Conservation (phyloP, 2,888 invertebrate genomes). For the Sinhomidia bicolor region DNA sequence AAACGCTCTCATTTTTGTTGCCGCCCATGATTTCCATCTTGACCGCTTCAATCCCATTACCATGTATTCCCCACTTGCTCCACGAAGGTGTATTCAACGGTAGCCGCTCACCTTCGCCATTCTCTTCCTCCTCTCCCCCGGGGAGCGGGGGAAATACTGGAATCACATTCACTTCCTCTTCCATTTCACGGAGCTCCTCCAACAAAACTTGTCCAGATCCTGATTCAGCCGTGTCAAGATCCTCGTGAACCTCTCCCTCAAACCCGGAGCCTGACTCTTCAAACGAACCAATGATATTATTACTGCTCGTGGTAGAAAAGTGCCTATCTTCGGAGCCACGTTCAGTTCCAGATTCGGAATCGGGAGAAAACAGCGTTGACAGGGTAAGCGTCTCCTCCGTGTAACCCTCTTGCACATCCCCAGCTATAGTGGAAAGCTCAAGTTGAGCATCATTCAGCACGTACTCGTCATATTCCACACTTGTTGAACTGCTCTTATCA, state of each 20-base stretch:
- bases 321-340: neutral
- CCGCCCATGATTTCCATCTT: too few species aligned
- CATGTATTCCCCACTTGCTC: neutral
- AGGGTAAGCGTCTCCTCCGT: too few species aligned
- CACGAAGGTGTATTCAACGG: neutral
- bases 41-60: neutral
- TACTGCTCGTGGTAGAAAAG: neutral
- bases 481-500: slow-evolving; percentile 56
- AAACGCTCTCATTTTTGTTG: too few species aligned
- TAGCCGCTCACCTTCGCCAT: too few species aligned
- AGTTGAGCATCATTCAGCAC: too few species aligned
- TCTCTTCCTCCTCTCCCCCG: neutral
- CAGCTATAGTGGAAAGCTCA: too few species aligned
- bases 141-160: slow-evolving; percentile 42
- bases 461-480: too few species aligned
- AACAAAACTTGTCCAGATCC: neutral
- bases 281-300: neutral
- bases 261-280: slow-evolving; percentile 6
- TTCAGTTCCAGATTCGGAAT: neutral
- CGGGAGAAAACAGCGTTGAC: too few species aligned
- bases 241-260: neutral
- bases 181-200: neutral
- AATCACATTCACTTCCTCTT: slow-evolving; percentile 14
- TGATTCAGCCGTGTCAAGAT: neutral
- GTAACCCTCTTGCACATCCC: too few species aligned